Conservation (phyloP, 2,888 invertebrate species). For the Epinotia bilunana region DNA sequence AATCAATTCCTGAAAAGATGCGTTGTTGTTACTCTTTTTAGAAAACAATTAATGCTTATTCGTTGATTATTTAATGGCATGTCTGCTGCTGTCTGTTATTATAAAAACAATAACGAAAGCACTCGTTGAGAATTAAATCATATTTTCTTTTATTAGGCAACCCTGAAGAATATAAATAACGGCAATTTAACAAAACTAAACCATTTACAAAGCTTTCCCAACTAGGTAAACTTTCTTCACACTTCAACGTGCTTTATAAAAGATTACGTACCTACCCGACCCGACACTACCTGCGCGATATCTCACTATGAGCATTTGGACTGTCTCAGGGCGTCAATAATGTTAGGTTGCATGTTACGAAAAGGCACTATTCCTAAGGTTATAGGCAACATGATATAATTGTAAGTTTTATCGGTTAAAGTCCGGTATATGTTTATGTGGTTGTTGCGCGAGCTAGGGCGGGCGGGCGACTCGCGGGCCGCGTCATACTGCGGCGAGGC, state of each 20-base stretch:
- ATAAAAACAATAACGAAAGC: background rate
- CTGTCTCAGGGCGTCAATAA: conserved; percentile 26
- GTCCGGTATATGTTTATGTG: conserved; percentile 34
- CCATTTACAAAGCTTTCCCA: background rate
- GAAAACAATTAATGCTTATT: background rate
- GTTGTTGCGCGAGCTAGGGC: conserved; percentile 52
- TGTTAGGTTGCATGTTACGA: conserved; percentile 30
- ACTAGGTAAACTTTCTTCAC: conserved; percentile 4
- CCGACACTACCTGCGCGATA: conserved; percentile 22
- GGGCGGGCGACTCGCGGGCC: conserved; percentile 72
- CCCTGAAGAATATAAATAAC: background rate
- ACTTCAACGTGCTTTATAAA: conserved; percentile 5
- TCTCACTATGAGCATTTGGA: conserved; percentile 19
- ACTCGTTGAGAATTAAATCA: background rate
- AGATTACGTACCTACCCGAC: conserved; percentile 40
- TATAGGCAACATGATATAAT: conserved; percentile 47
- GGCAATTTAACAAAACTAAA: background rate
- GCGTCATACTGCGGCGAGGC: conserved; percentile 78
- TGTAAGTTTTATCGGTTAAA: conserved; percentile 51
- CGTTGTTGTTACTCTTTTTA: conserved; percentile 71
- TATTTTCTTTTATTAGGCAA: background rate
- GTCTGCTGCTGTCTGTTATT: background rate
- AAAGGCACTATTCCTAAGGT: conserved; percentile 39
- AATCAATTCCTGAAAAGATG: conserved; percentile 43
- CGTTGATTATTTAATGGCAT: background rate